Base-by-base conservation (phyloP, 2,113 vertebrate species). In the Cottus gobio region DNA sequence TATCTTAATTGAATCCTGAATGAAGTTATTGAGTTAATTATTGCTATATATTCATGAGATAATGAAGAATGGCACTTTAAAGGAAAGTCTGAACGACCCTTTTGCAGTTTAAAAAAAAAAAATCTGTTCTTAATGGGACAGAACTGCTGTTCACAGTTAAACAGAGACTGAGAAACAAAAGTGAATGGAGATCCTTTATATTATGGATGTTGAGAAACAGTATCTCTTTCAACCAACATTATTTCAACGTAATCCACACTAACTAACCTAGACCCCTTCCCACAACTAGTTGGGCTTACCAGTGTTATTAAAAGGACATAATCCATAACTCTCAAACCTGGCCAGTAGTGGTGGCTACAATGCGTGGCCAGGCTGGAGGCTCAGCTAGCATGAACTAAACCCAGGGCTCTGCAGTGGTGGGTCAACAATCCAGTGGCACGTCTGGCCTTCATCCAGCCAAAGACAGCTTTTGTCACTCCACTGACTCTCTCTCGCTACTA, bases 1-100 rank as follows among this genome's bases (percentile, higher is more conserved):
- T 64, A 69, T 48, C 62, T 42, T 71, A 80, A 78, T 84, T 81
- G 75, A 56, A 62, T 34, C 28, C 34, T 34, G 18, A 39, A 76
- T 74, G 7, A 39, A 77, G 77, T 62, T 10, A 67, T 50, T 70
- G 28, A 52, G n/a, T 61, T 74, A 58, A 75, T 80, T 71, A 75
- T 66, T 12, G 22, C n/a, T 66, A 50, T 80, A 30, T 66, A 66
- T 46, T 73, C 15, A 22, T 24, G 15, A 77, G 34, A 63, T 71
- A 63, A 63, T 56, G 7, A 78, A 52, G 30, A 81, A 71, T 62
- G 36, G 36, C 28, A 60, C 37, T 20, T n/a, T 1, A 79, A 31
- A 24, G 0, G 12, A 44, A 18, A 26, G 15, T 26, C 4, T 54
- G 18, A 42, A 39, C 20, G 44, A 56, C 34, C 28, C 42, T 18